Base-by-base conservation (phyloP, 2,888 invertebrate species). In the Leucoptera coffeella region DNA sequence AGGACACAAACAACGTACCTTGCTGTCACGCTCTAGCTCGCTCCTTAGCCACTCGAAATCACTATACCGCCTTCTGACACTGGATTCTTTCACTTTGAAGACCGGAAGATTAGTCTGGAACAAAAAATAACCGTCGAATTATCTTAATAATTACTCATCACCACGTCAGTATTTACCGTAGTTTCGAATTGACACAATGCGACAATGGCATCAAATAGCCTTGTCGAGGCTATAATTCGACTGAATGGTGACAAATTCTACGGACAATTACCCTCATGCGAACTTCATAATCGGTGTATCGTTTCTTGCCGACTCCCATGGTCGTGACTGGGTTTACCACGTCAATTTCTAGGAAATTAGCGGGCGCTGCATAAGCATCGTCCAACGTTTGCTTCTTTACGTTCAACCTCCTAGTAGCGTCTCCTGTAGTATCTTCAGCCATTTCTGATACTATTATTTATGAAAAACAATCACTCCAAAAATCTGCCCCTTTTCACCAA, bases 41-140 rank as follows among this genome's bases (percentile, higher is more conserved):
- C 90, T 94, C 65, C 97, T 82, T 36, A 99, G 74, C 99, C 99
- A 99, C 73, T 99, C 99, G 67, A 99, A 99, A 67, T 99, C 99
- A 67, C 96, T 96, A 75, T 99, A 99, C 54, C 99, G 80, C 50
- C 95, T 78, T 45, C 99, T 78, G 4, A 97, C 97, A 58, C 86
- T 92, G 15, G 96, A 97, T 61, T 99, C 97, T 73, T 99, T 99
- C 31, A 96, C 87, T 81, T 96, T 96, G 73, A 99, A 99, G 39
- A 99, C 96, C 30, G 99, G 99, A 52, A 99, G 77, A 73, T 99
- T 99, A 42, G 97, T 99, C 97, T 99, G 76, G 33, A 84, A 80
- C 39, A 40, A 55, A 52, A 50, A 50, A 49, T 44, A 37, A n/a
- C n/a, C n/a, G n/a, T 39, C 36, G 39, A 35, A 26, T 26, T 13